Evolutionary conservation across 1,140 invertebrate genomes (phyloP).

Genomic region (Cydia strobilella): DNA sequence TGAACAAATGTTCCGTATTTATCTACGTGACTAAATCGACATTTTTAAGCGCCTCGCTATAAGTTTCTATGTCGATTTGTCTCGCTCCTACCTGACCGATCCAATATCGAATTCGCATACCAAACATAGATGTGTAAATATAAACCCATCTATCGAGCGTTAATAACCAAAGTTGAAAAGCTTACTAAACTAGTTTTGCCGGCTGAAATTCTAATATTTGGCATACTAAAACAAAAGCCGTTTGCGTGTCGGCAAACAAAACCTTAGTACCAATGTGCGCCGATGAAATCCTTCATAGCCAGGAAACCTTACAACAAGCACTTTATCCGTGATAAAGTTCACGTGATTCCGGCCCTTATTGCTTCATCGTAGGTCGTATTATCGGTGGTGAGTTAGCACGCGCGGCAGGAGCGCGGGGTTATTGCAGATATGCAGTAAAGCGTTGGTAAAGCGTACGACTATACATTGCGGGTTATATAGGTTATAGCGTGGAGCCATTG

Average conservation of each 20-base stretch:
- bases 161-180: conserved; percentile 14
- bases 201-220: neutral
- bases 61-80: conserved; percentile 24
- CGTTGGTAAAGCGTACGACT: neutral
- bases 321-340: conserved; percentile 21
- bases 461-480: conserved; percentile 32
- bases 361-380: conserved; percentile 39
- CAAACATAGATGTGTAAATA: conserved; percentile 1
- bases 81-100: conserved; percentile 20
- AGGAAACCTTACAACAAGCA: conserved; percentile 57
- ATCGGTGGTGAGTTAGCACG: conserved; percentile 36
- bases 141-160: neutral
- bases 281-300: conserved; percentile 58
- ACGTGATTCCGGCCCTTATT: conserved; percentile 42
- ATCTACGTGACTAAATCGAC: conserved; percentile 37
- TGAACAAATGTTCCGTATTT: conserved; percentile 35
- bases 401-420: conserved; percentile 35
- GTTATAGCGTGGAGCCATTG: conserved; percentile 34
- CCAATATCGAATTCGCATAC: neutral
- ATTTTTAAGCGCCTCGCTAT: conserved; percentile 20
- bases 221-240: conserved; percentile 27
- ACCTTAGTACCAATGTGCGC: conserved; percentile 51
- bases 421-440: conserved; percentile 36
- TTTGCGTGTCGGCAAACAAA: conserved; percentile 52
- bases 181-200: conserved; percentile 15